phyloP scores from a whole-genome alignment of 2,797 vertebrate genomes.

The Mionectes olivaceus region DNA sequence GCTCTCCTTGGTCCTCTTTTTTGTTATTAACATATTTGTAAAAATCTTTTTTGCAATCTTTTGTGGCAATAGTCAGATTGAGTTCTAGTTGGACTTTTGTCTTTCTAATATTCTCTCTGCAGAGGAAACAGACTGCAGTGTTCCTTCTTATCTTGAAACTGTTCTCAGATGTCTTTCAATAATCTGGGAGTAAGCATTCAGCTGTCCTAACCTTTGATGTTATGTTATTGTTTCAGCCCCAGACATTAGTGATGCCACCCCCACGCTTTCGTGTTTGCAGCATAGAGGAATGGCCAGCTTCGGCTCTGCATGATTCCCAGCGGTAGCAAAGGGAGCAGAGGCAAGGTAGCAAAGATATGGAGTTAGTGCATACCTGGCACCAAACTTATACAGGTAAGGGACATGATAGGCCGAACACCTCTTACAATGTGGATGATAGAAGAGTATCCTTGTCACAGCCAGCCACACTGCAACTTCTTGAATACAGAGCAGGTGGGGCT shows the following conservation, averaged over 20 bases:
- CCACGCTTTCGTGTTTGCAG: background rate
- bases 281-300: background rate
- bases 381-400: fast-evolving
- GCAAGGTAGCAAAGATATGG: background rate
- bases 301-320: background rate
- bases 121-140: background rate
- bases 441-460: background rate
- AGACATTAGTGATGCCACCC: too few species aligned
- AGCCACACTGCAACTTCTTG: background rate
- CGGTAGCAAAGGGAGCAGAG: background rate
- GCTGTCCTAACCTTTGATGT: background rate
- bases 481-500: background rate
- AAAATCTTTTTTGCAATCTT: background rate
- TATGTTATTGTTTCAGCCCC: background rate
- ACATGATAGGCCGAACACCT: background rate
- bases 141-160: background rate
- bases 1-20: background rate
- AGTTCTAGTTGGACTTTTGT: background rate
- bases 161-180: background rate
- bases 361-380: background rate
- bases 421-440: background rate
- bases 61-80: background rate
- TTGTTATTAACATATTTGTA: background rate
- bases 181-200: background rate
- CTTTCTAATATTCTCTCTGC: background rate